Evolutionary conservation across 2,888 invertebrate species (phyloP).

Genomic region (Drosophila rellima): DNA sequence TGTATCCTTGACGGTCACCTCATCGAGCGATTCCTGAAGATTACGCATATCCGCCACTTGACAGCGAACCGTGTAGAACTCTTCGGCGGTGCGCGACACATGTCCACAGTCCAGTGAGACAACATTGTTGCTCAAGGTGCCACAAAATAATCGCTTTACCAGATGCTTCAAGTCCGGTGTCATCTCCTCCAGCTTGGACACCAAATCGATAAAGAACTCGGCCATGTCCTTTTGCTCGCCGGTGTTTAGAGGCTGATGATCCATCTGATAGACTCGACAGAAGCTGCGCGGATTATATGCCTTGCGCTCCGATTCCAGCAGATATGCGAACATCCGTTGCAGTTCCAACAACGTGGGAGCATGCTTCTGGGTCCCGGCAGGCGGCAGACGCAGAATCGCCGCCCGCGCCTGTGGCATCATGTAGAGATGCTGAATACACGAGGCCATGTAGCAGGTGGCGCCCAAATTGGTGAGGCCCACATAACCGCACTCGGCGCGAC

Average conservation of each 20-base stretch:
- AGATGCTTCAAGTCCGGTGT: constrained; percentile 94
- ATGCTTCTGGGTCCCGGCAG: constrained; percentile 91
- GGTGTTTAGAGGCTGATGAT: constrained; percentile 97
- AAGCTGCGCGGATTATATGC: constrained; percentile 98
- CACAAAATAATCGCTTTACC: constrained; percentile 96
- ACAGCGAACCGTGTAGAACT: constrained; percentile 98
- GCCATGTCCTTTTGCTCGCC: constrained; percentile 99
- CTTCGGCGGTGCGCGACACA: constrained; percentile 96
- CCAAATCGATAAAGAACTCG: constrained; percentile 98
- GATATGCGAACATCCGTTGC: constrained; percentile 97
- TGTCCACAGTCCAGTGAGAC: constrained; percentile 98
- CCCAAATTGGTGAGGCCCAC: constrained; percentile 97
- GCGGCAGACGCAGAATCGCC: constrained; percentile 92
- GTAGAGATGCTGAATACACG: constrained; percentile 98
- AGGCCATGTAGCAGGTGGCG: constrained; percentile 99
- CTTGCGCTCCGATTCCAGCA: constrained; percentile 97
- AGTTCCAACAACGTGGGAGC: constrained; percentile 93
- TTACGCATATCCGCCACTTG: constrained; percentile 99
- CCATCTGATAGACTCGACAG: constrained; percentile 98
- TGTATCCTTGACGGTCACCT: constrained; percentile 98
- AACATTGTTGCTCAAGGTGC: constrained; percentile 97
- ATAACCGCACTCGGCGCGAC: constrained; percentile 96
- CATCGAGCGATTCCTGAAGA: constrained; percentile 96
- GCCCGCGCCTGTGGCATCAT: constrained; percentile 98
- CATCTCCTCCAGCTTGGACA: constrained; percentile 98